Evolutionary conservation across 2,113 vertebrate genomes (phyloP).

Genomic region (Oxygymnocypris stewartii): DNA sequence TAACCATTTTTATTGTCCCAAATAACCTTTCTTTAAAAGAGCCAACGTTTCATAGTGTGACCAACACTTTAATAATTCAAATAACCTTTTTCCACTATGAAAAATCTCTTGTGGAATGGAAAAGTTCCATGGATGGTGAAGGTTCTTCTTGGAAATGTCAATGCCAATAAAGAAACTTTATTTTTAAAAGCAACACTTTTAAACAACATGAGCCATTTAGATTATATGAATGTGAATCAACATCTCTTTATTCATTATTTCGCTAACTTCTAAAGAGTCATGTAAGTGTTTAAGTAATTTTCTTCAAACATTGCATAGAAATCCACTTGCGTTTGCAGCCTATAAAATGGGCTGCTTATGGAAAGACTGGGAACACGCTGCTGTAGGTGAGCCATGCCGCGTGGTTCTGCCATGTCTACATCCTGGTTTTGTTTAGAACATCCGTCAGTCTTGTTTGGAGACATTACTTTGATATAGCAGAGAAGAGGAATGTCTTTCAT

Average conservation of each 20-base stretch:
- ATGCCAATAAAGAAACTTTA: too few relatives aligned
- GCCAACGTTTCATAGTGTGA: too few relatives aligned
- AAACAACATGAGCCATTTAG: conserved; percentile 2
- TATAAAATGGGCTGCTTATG: conserved; percentile 5
- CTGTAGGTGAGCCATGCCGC: neutral
- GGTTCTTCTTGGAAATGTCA: too few relatives aligned
- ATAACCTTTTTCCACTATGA: too few relatives aligned
- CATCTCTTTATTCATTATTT: neutral
- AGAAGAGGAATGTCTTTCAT: conserved; percentile 56
- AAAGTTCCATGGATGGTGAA: too few relatives aligned
- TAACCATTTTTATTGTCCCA: too few relatives aligned
- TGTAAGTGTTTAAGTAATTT: conserved; percentile 21
- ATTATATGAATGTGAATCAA: neutral
- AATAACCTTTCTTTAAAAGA: too few relatives aligned
- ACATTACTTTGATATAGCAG: conserved; percentile 49
- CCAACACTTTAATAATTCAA: too few relatives aligned
- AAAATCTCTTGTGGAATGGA: too few relatives aligned
- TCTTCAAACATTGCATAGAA: conserved; percentile 11
- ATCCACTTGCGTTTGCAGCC: neutral
- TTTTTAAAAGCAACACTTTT: too few relatives aligned
- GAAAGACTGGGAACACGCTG: neutral
- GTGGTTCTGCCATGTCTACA: conserved; percentile 23
- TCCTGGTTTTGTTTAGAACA: conserved; percentile 51
- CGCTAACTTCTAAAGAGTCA: neutral
- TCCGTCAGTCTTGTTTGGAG: conserved; percentile 55